Percentiles rank a stretch among this genome's conserved stretches.
Evolutionary conservation across 35 echinoderm and acorn worm genomes (phyloP).

Genomic region (Lytechinus pictus): DNA sequence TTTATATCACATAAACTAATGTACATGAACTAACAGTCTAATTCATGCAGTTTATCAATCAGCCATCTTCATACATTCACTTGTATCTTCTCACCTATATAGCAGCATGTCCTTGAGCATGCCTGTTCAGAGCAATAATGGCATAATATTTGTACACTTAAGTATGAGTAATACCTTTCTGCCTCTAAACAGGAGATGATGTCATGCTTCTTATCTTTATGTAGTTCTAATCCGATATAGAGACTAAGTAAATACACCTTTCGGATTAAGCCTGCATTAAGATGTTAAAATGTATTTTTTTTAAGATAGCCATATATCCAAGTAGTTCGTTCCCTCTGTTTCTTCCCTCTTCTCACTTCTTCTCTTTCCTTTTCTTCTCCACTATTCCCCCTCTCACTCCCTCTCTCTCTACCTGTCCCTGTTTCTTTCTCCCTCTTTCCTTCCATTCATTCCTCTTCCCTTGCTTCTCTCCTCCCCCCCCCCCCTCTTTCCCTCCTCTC

Average conservation of each 20-base stretch:
- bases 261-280: background rate
- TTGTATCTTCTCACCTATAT: background rate
- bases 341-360: no score
- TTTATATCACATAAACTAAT: background rate
- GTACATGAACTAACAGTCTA: background rate
- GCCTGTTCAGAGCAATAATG: no score
- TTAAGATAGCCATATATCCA: background rate
- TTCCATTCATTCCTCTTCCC: no score
- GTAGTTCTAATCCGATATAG: background rate
- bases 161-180: no score
- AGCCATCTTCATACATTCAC: background rate
- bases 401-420: no score
- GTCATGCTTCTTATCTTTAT: background rate
- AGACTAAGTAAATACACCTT: conserved; percentile 33
- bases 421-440: no score
- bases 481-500: no score
- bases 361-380: no score
- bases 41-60: background rate
- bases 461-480: no score
- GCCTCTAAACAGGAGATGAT: background rate
- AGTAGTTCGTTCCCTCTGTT: background rate
- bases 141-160: no score
- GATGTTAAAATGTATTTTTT: background rate
- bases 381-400: no score
- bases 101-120: background rate